These are phyloP conservation scores for Lepidothrix coronata DNA, from an alignment of 2,113 vertebrate genomes.

Conservation along the genomic window DNA sequence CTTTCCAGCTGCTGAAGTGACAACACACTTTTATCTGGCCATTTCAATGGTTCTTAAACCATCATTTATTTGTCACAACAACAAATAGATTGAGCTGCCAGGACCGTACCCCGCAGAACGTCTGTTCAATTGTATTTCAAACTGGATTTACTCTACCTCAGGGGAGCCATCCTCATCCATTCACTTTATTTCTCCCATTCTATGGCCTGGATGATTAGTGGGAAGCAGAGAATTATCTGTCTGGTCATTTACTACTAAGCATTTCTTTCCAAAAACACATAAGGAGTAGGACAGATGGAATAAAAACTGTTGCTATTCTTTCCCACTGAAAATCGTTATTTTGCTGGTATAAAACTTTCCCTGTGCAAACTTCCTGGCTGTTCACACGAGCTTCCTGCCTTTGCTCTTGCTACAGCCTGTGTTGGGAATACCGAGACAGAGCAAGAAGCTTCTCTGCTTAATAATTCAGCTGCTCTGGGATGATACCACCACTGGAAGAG, in stretches of 20 bases:
- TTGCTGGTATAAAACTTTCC: neutral
- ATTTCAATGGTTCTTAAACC: conserved; percentile 54
- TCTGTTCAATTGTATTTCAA: conserved; percentile 42
- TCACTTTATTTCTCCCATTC: conserved; percentile 47
- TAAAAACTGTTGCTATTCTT: neutral
- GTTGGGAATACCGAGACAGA: neutral
- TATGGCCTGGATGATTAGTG: neutral
- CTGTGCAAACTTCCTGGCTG: conserved; percentile 2
- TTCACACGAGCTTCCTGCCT: neutral
- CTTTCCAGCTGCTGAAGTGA: conserved; percentile 48
- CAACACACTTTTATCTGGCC: conserved; percentile 45
- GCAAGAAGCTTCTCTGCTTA: neutral
- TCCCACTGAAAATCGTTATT: neutral
- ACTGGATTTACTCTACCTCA: conserved; percentile 10
- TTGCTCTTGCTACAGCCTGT: neutral
- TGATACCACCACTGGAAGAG: accelerated
- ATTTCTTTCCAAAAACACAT: neutral
- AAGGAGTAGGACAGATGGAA: neutral
- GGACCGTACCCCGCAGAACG: neutral
- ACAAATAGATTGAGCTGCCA: conserved; percentile 30
- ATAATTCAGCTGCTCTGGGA: conserved; percentile 43
- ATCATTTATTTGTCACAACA: conserved; percentile 61
- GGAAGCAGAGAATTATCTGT: conserved; percentile 29
- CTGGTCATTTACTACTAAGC: conserved; percentile 31
- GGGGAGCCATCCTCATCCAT: conserved; percentile 14